Conservation (phyloP, 2,797 vertebrate genomes). For the Enteromius treurensis region DNA sequence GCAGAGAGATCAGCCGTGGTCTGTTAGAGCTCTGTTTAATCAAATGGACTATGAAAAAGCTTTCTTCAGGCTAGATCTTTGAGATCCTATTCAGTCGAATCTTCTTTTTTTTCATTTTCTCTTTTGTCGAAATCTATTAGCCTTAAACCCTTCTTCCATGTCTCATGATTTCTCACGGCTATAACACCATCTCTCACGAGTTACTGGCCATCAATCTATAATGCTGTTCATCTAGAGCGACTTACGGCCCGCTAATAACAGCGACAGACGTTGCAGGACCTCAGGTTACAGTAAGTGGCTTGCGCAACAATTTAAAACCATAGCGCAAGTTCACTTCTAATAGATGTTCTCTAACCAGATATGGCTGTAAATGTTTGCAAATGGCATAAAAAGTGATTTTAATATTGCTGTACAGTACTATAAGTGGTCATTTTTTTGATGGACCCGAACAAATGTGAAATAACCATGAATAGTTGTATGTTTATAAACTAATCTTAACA, state of each 20-base stretch:
- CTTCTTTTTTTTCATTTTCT: slow-evolving; percentile 9
- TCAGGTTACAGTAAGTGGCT: neutral
- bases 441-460: neutral
- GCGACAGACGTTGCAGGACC: neutral
- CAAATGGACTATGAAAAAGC: slow-evolving; percentile 16
- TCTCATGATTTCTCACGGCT: neutral
- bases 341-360: neutral
- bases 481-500: no score
- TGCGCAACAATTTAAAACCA: neutral
- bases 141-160: slow-evolving; percentile 12
- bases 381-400: neutral
- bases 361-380: neutral
- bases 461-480: neutral
- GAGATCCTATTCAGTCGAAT: slow-evolving; percentile 32
- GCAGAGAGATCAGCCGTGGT: neutral
- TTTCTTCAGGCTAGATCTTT: slow-evolving; percentile 28
- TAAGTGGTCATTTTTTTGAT: neutral
- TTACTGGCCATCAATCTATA: neutral
- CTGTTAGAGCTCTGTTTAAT: slow-evolving; percentile 21
- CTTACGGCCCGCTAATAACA: neutral
- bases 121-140: slow-evolving; percentile 50
- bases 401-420: neutral
- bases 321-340: neutral
- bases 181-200: neutral
- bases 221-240: neutral